phyloP scores from a whole-genome alignment of 2,113 vertebrate genomes.

The Oophaga pumilio region DNA sequence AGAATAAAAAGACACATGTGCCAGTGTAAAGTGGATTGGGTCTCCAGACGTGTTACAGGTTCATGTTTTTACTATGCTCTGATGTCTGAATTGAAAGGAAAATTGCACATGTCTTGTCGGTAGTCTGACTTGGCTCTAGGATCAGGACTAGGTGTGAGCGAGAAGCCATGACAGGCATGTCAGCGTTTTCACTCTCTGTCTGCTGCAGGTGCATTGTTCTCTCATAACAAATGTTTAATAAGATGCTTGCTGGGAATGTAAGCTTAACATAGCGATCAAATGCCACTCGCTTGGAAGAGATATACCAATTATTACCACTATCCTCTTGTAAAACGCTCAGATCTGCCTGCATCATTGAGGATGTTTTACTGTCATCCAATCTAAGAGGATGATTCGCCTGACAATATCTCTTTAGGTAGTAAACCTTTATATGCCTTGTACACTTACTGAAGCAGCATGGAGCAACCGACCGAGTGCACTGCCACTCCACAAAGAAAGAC shows the following conservation, averaged over 20 bases:
- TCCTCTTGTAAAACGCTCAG: constrained; percentile 25
- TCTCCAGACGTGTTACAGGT: constrained; percentile 60
- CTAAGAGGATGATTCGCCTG: constrained; percentile 2
- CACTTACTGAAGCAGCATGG: background rate
- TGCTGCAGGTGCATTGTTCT: constrained; percentile 61
- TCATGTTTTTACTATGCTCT: constrained; percentile 64
- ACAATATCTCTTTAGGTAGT: constrained; percentile 2
- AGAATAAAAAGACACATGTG: constrained; percentile 5
- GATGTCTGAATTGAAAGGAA: constrained; percentile 71
- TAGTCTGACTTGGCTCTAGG: constrained; percentile 58
- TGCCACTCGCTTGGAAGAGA: constrained; percentile 6
- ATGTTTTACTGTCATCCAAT: constrained; percentile 16
- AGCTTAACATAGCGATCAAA: constrained; percentile 48
- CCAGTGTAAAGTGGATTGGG: constrained; percentile 59
- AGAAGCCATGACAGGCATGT: constrained; percentile 46
- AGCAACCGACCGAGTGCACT: background rate
- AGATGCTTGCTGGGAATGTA: constrained; percentile 23
- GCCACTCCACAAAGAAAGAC: background rate
- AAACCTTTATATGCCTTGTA: background rate
- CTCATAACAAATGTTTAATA: constrained; percentile 53
- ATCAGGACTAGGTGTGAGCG: constrained; percentile 60
- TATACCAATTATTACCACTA: constrained; percentile 29
- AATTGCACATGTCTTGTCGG: constrained; percentile 73
- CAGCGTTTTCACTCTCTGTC: constrained; percentile 59
- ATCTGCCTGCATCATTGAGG: background rate